phyloP scores from a whole-genome alignment of 37 sponge, comb jelly and placozoan genomes.

The Theonella swinhoei region DNA sequence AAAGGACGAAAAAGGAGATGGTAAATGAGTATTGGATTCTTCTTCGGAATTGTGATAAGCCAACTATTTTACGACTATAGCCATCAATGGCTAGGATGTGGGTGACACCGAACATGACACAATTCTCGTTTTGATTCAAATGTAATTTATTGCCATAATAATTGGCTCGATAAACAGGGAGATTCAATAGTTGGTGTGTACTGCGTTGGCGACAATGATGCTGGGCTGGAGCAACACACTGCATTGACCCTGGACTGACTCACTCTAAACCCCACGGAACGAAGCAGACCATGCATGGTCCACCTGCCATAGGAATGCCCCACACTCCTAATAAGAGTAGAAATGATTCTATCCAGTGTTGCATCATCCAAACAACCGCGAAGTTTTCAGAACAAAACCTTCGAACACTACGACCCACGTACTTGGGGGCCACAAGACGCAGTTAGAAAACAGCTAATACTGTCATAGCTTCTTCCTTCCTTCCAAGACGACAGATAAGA shows the following conservation, averaged over 20 bases:
- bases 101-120: slow-evolving; percentile 66
- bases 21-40: slow-evolving; percentile 63
- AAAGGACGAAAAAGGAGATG: slow-evolving; percentile 34
- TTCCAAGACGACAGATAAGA: too few relatives aligned
- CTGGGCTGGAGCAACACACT: neutral
- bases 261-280: neutral
- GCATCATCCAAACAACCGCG: too few relatives aligned
- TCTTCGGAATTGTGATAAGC: slow-evolving; percentile 47
- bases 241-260: slow-evolving; percentile 6
- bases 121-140: slow-evolving; percentile 71
- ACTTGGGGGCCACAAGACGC: too few relatives aligned
- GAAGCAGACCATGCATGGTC: slow-evolving; percentile 24
- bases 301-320: slow-evolving; percentile 29
- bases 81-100: slow-evolving; percentile 66
- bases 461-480: too few relatives aligned
- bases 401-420: too few relatives aligned
- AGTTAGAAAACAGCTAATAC: too few relatives aligned
- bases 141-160: slow-evolving; percentile 74
- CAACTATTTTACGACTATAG: slow-evolving; percentile 56
- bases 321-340: too few relatives aligned
- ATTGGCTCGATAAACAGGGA: slow-evolving; percentile 42
- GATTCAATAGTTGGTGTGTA: slow-evolving; percentile 21
- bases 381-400: too few relatives aligned
- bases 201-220: neutral
- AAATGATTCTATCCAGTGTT: too few relatives aligned